These are phyloP conservation scores for Drosophila vallismaia DNA, from an alignment of 2,888 invertebrate species.

Conservation along the genomic window DNA sequence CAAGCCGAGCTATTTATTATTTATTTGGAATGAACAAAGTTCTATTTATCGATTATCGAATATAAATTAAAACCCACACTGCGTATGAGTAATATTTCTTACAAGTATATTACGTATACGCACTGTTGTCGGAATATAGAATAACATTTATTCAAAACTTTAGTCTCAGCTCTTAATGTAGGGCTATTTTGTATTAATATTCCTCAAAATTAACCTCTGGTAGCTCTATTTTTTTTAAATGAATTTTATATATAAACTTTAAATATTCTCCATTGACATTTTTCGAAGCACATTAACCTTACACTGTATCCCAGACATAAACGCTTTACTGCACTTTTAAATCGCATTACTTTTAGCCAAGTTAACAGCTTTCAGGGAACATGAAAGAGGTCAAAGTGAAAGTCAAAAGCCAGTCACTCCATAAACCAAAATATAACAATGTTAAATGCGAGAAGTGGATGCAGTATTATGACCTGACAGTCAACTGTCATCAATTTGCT, in stretches of 20 bases:
- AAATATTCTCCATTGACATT: neutral
- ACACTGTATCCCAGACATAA: neutral
- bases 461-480: constrained; percentile 30
- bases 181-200: too few relatives aligned
- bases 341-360: neutral
- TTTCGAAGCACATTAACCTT: neutral
- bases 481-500: constrained; percentile 70
- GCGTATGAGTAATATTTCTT: constrained; percentile 5
- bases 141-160: too few relatives aligned
- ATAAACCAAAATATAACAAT: constrained; percentile 13
- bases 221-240: too few relatives aligned
- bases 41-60: neutral
- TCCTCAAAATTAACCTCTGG: too few relatives aligned
- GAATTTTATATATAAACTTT: neutral
- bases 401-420: neutral
- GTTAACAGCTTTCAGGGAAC: neutral
- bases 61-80: neutral
- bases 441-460: neutral
- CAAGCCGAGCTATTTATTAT: too few relatives aligned
- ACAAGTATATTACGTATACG: neutral
- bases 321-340: neutral
- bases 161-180: too few relatives aligned
- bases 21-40: too few relatives aligned
- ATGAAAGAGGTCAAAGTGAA: neutral
- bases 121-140: neutral